A percentile compares a stretch with the other conserved stretches of the same genome.
Conservation (phyloP, 2,888 invertebrate species). For the Carterocephalus palaemon region DNA sequence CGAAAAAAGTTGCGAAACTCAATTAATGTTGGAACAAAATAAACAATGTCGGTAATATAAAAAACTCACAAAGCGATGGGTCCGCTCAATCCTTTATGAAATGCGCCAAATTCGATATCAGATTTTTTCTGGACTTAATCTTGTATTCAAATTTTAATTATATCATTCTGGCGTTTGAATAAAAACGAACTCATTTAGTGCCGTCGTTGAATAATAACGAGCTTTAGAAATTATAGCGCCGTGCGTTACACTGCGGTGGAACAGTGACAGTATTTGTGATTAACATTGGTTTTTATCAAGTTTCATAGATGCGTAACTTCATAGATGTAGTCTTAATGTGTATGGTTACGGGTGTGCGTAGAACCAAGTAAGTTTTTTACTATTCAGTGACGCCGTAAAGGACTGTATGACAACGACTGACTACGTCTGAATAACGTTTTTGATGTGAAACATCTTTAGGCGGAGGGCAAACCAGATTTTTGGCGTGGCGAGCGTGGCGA, state of each 20-base stretch:
- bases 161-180: constrained; percentile 75
- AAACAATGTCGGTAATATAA: constrained; percentile 21
- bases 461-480: too few species aligned
- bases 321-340: too few species aligned
- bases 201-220: constrained; percentile 72
- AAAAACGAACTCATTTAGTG: constrained; percentile 72
- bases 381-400: too few species aligned
- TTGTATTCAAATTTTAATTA: constrained; percentile 78
- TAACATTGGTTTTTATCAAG: too few species aligned
- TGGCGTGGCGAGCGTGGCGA: too few species aligned
- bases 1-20: constrained; percentile 11
- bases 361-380: too few species aligned
- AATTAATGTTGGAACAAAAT: constrained; percentile 26
- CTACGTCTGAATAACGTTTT: too few species aligned
- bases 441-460: too few species aligned
- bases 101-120: constrained; percentile 53
- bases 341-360: too few species aligned
- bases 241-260: constrained; percentile 48
- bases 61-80: constrained; percentile 24
- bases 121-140: constrained; percentile 72
- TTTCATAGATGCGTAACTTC: too few species aligned
- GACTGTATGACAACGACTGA: too few species aligned
- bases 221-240: constrained; percentile 50
- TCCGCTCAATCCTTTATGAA: constrained; percentile 20
- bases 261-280: constrained; percentile 31